Evolutionary conservation across 2,797 vertebrate species (phyloP), one percentile per base, ranked within the genome.

Genomic region (Babyrousa celebensis): DNA sequence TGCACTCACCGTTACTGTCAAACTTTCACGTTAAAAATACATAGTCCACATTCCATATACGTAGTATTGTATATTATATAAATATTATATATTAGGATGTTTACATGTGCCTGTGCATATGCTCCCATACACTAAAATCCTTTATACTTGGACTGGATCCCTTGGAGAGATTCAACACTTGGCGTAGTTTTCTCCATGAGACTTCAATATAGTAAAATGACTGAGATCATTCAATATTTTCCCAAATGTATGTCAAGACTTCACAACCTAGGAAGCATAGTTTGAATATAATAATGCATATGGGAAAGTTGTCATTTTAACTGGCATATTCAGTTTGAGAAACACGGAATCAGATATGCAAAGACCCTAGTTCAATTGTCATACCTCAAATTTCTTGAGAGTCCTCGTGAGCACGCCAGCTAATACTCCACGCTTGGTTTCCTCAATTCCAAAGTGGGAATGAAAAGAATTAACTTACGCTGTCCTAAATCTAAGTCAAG

Each of bases 201-300:
- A 79, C 15, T 75, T 32, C 32, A 84, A 77, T 58, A 85, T 52
- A 67, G 21, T 65, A 77, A 68, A 70, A 56, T 77, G 62, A 88
- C 60, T 25, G 40, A 87, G 8, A 88, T 18, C 48, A 71, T 71
- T 93, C 56, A 54, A 56, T 62, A 71, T 94, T 84, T 88, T 58
- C 71, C 21, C 16, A 18, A 92, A 90, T 5, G 11, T 25, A 62
- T 60, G 20, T 74, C 68, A 93, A 95, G 43, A 90, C 67, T 82
- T 80, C 20, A 70, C 16, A 85, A 71, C 25, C 20, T 36, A 4
- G 29, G 23, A 95, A 85, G 56, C 3, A 74, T 17, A 12, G 10
- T 79, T 82, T 85, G 52, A 75, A 70, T 79, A 62, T 48, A 65
- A 80, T 27, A 80, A 67, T 52, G 11, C 27, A 40, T 48, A 48